Evolutionary conservation across 2,113 vertebrate genomes (phyloP).

Genomic region (Equus quagga): DNA sequence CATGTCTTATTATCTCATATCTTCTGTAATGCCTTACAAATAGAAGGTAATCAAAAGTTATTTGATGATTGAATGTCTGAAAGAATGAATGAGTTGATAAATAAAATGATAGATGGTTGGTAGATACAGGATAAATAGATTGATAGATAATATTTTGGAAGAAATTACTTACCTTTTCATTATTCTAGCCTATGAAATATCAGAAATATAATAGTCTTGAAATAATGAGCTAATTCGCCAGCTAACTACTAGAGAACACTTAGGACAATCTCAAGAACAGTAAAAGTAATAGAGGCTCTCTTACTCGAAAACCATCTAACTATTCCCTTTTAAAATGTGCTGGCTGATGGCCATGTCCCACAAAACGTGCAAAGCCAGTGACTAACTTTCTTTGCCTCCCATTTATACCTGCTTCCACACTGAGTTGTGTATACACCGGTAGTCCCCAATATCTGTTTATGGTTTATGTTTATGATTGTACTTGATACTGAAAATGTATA

Average conservation of each 20-base stretch:
- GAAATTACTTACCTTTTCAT: slow-evolving; percentile 35
- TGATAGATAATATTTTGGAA: neutral
- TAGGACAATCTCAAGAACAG: neutral
- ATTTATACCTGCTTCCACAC: neutral
- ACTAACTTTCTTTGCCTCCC: neutral
- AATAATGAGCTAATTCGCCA: neutral
- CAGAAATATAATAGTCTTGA: neutral
- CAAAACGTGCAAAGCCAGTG: neutral
- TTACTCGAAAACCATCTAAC: neutral
- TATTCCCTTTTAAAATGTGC: neutral
- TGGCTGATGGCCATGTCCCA: neutral
- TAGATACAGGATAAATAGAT: neutral
- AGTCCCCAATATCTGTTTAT: neutral
- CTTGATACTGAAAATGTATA: neutral
- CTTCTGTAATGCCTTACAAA: neutral
- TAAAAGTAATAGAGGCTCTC: neutral
- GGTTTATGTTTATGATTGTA: neutral
- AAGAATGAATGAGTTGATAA: neutral
- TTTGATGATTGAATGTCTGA: neutral
- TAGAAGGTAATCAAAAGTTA: neutral
- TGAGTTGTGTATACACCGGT: neutral
- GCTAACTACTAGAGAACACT: neutral
- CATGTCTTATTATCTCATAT: neutral
- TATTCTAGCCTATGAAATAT: neutral
- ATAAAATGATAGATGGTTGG: neutral